Base-by-base conservation (phyloP, 2,888 invertebrate genomes). In the Antheraea yamamai region DNA sequence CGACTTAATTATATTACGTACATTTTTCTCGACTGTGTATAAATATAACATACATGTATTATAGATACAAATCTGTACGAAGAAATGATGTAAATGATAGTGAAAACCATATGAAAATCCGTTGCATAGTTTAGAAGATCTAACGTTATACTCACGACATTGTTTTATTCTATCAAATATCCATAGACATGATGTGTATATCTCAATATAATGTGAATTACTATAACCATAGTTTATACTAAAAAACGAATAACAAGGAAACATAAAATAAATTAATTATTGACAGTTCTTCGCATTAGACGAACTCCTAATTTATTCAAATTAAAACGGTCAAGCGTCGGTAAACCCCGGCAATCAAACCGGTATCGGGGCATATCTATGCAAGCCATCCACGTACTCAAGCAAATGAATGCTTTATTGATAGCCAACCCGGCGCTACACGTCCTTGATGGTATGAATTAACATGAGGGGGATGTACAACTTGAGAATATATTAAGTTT, bases 351-450 rank as follows among this genome's bases (percentile, higher is more conserved):
- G 73, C 58, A 70, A 26, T 73, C 61, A 73, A 68, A 71, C 70
- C 4, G 16, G 26, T 47, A 58, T 51, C 72, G 16, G 4, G 10
- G 20, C 26, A 58, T 61, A 61, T 39, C 70, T 70, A 70, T 26
- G 68, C 72, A 77, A 20, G 71, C 78, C 35, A 18, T 61, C 73
- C 75, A 75, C 77, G 78, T 77, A 72, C 64, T 51, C 70, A 64
- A 66, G 72, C 75, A 35, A 70, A 75, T 75, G 76, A 76, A 78
- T 78, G 78, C 78, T 76, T 75, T 77, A 79, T 78, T 79, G 78
- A 79, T 76, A 78, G 76, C 72, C 74, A 68, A n/a, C 72, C 71
- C 70, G 70, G 20, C 70, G 70, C 70, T 39, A 39, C 39, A 75
- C 77, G 61, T 51, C 74, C 74, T 74, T 74, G 52, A 70, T n/a